A percentile compares a stretch with the other conserved stretches of the same genome.
Conservation (phyloP, 2,797 vertebrate genomes). For the Cuniculus paca region DNA sequence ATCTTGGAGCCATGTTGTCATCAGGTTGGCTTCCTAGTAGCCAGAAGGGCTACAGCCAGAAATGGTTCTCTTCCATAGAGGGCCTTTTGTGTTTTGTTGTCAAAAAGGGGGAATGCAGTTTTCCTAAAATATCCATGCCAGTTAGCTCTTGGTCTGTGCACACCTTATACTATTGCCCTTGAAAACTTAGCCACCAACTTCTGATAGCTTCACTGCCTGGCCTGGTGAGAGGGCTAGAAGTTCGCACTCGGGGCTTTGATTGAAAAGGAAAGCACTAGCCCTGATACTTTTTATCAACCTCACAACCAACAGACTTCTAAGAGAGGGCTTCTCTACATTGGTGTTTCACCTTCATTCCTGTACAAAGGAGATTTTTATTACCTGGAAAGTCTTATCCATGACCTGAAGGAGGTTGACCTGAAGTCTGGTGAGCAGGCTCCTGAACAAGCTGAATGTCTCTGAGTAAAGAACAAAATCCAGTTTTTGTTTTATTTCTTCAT, state of each 20-base stretch:
- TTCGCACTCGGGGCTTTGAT: neutral
- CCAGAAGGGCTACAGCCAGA: neutral
- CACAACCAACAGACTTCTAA: neutral
- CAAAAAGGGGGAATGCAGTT: neutral
- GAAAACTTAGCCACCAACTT: neutral
- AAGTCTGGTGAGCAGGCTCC: neutral
- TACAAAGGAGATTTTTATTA: neutral
- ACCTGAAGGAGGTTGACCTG: neutral
- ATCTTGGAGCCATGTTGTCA: fast-evolving
- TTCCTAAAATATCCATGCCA: neutral
- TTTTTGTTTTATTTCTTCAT: slow-evolving; percentile 72
- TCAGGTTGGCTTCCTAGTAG: neutral
- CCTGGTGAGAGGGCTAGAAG: fast-evolving
- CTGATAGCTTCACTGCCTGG: neutral
- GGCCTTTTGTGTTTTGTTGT: fast-evolving
- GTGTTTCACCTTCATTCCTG: neutral
- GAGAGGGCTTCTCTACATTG: neutral
- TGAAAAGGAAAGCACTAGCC: neutral
- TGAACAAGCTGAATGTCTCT: slow-evolving; percentile 1
- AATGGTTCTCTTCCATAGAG: neutral
- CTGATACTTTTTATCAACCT: neutral
- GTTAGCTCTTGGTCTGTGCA: neutral
- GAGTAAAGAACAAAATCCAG: slow-evolving; percentile 42
- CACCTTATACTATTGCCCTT: neutral
- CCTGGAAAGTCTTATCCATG: neutral